Evolutionary conservation across 2,888 invertebrate genomes (phyloP), one percentile per base, ranked within the genome.

Genomic region (Latrodectus elegans): DNA sequence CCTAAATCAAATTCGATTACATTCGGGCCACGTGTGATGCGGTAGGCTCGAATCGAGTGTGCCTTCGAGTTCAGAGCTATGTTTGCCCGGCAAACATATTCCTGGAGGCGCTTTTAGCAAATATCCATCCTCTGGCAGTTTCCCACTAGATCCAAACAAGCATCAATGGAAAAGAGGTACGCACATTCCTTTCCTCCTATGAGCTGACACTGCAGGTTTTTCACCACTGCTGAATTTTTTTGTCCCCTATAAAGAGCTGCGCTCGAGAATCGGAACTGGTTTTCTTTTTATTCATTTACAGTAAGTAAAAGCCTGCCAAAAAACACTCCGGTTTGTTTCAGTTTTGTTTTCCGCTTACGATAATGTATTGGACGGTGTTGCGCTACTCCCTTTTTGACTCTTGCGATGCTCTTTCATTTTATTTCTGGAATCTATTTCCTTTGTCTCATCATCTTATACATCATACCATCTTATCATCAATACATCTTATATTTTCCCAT

Each of bases 151-250:
- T 65, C 38, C 38, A 38, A 38, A 38, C 38, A 38, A 38, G 38
- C 38, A 76, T 80, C 80, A 80, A 86, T 75, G 64, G 86, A 74
- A 77, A 79, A 75, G 79, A 73, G 55, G 77, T 72, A 81, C 65
- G 68, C 60, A 60, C 76, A 52, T 60, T 60, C n/a, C 80, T 68
- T 81, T 81, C 86, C 81, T 64, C 38, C 68, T 52, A 72, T 55
- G 72, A 73, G 80, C 86, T 65, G 80, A 86, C 86, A 86, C 67
- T 76, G 75, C 81, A 81, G 49, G 75, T 86, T 84, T 77, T 79
- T 79, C 74, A 53, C 72, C 55, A 64, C 72, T 82, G 60, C 60
- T 74, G 75, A 75, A 75, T 74, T 81, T 79, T 70, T 68, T 64
- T 79, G 60, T 76, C 77, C 76, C 85, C 75, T 80, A 22, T 67